Evolutionary conservation across 2,888 invertebrate genomes (phyloP).

Genomic region (Pollenia amentaria): DNA sequence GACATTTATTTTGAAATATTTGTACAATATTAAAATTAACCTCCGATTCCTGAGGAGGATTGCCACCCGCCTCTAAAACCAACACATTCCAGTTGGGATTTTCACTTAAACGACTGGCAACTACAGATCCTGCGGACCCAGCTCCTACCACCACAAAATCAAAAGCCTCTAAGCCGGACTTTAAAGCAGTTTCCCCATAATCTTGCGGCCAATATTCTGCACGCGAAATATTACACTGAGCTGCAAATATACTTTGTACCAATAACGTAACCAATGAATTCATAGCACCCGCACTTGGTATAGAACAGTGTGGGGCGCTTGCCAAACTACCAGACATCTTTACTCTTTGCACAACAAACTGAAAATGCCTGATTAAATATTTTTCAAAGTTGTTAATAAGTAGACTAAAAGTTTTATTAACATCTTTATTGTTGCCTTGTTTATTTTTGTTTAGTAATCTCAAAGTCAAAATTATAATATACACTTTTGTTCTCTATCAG

Average conservation of each 20-base stretch:
- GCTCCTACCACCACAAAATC: slow-evolving; percentile 84
- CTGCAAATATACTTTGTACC: slow-evolving; percentile 85
- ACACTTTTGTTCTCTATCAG: no score
- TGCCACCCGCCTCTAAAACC: slow-evolving; percentile 77
- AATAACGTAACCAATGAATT: slow-evolving; percentile 85
- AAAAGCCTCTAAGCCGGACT: slow-evolving; percentile 78
- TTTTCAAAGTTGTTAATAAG: no score
- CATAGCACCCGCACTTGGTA: slow-evolving; percentile 77
- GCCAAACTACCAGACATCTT: slow-evolving; percentile 41
- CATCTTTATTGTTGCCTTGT: no score
- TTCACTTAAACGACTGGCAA: slow-evolving; percentile 78
- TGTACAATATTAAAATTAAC: slow-evolving; percentile 34
- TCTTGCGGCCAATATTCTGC: slow-evolving; percentile 86
- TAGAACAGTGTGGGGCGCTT: slow-evolving; percentile 72
- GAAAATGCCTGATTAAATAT: no score
- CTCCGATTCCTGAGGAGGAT: slow-evolving; percentile 78
- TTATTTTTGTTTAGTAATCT: no score
- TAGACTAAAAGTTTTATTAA: no score
- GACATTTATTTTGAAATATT: background rate
- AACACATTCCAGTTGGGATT: slow-evolving; percentile 77
- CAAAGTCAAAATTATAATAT: no score
- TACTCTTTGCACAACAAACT: slow-evolving; percentile 77
- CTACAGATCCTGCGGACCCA: slow-evolving; percentile 84
- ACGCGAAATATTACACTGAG: slow-evolving; percentile 86
- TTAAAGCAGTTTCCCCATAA: slow-evolving; percentile 76